Conservation (phyloP, 2,888 invertebrate genomes). For the Sisyra terminalis region DNA sequence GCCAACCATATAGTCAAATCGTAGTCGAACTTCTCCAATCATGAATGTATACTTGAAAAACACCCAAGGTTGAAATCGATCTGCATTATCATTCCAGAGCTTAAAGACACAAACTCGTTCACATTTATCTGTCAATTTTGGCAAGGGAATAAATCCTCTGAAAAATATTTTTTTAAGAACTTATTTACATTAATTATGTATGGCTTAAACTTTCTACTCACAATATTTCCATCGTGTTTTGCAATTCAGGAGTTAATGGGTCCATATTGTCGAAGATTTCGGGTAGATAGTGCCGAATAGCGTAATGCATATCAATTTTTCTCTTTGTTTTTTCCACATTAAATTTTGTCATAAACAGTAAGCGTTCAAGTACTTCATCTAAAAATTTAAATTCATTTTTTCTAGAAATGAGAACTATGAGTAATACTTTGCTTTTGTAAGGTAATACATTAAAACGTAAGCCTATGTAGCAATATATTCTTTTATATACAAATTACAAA, state of each 20-base stretch:
- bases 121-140: background rate
- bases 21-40: slow-evolving; percentile 1
- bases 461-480: too few relatives aligned
- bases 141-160: background rate
- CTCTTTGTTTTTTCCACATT: slow-evolving; percentile 23
- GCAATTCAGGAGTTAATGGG: slow-evolving; percentile 17
- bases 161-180: background rate
- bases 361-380: too few relatives aligned
- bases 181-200: background rate
- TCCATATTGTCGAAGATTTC: slow-evolving; percentile 22
- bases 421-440: too few relatives aligned
- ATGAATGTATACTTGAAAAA: slow-evolving; percentile 1
- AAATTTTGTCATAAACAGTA: slow-evolving; percentile 21
- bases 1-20: background rate
- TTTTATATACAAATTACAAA: too few relatives aligned
- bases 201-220: slow-evolving; percentile 13
- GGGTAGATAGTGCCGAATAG: slow-evolving; percentile 21
- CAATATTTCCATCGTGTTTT: slow-evolving; percentile 19
- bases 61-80: background rate
- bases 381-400: too few relatives aligned
- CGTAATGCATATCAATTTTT: slow-evolving; percentile 23
- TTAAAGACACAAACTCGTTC: background rate
- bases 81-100: background rate
- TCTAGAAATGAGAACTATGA: too few relatives aligned
- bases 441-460: too few relatives aligned